These are phyloP conservation scores for Frieseomelitta varia DNA, from an alignment of 1,140 invertebrate genomes.

Conservation along the genomic window DNA sequence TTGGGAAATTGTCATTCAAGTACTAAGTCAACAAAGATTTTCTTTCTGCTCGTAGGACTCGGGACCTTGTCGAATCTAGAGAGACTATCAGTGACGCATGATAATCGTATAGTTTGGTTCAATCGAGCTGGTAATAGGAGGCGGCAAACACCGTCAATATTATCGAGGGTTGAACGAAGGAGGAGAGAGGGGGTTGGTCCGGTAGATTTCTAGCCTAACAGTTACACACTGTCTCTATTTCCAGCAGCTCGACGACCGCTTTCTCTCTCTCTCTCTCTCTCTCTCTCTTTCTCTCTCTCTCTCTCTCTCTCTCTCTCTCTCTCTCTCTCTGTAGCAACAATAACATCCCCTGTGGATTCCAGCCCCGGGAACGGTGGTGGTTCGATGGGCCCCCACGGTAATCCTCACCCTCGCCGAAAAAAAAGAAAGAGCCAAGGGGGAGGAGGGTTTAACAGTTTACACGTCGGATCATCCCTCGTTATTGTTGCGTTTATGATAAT, in stretches of 20 bases:
- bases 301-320: not conserved
- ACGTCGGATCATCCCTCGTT: slow-evolving; percentile 82
- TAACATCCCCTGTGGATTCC: slow-evolving; percentile 77
- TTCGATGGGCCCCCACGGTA: slow-evolving; percentile 67
- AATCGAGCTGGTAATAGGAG: slow-evolving; percentile 79
- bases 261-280: slow-evolving; percentile 42
- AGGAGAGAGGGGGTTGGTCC: slow-evolving; percentile 58
- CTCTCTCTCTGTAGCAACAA: slow-evolving; percentile 72
- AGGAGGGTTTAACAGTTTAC: slow-evolving; percentile 76
- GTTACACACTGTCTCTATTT: slow-evolving; percentile 44
- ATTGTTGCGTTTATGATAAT: slow-evolving; percentile 83
- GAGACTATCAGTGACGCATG: slow-evolving; percentile 75
- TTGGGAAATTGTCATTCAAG: not conserved
- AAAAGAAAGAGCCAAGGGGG: slow-evolving; percentile 57
- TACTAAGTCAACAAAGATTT: not conserved
- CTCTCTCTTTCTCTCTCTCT: slow-evolving; percentile 54
- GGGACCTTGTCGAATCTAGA: slow-evolving; percentile 21
- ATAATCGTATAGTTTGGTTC: slow-evolving; percentile 78
- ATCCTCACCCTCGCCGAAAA: slow-evolving; percentile 74
- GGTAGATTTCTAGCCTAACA: slow-evolving; percentile 29
- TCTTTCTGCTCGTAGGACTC: not conserved
- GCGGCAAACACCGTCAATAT: slow-evolving; percentile 78
- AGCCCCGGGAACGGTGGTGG: slow-evolving; percentile 39
- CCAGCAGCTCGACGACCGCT: slow-evolving; percentile 30
- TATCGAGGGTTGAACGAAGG: slow-evolving; percentile 71